A percentile compares a stretch with the other conserved stretches of the same genome.
phyloP scores from a whole-genome alignment of 2,113 vertebrate genomes.

The Coracopsis vasa region DNA sequence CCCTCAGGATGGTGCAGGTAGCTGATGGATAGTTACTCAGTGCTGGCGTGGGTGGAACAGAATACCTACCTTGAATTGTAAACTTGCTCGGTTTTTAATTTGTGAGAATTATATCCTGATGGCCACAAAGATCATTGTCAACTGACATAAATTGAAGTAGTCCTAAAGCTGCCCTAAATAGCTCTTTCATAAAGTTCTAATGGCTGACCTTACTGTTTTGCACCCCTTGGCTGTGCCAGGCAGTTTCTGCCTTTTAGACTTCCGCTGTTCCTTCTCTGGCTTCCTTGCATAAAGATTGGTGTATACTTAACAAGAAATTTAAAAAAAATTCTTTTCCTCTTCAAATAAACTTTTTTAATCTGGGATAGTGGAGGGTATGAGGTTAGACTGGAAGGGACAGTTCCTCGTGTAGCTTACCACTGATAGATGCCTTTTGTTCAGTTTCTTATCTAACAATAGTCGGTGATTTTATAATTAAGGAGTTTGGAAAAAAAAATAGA shows the following conservation, averaged over 20 bases:
- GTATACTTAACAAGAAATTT: neutral
- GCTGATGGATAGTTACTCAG: neutral
- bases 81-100: neutral
- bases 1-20: neutral
- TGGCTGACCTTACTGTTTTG: neutral
- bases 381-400: neutral
- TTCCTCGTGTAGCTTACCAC: neutral
- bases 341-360: neutral
- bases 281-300: neutral
- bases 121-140: neutral
- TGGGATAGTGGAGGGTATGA: neutral
- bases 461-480: neutral
- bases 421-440: neutral
- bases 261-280: neutral
- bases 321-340: neutral
- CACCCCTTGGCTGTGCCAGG: neutral
- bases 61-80: neutral
- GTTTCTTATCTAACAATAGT: neutral
- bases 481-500: neutral
- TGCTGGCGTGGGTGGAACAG: neutral
- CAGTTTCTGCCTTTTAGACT: neutral
- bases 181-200: neutral
- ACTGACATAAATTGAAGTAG: neutral
- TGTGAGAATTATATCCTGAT: neutral
- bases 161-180: neutral